Base-by-base conservation (phyloP, 2,797 vertebrate species). In the Clangula hyemalis region DNA sequence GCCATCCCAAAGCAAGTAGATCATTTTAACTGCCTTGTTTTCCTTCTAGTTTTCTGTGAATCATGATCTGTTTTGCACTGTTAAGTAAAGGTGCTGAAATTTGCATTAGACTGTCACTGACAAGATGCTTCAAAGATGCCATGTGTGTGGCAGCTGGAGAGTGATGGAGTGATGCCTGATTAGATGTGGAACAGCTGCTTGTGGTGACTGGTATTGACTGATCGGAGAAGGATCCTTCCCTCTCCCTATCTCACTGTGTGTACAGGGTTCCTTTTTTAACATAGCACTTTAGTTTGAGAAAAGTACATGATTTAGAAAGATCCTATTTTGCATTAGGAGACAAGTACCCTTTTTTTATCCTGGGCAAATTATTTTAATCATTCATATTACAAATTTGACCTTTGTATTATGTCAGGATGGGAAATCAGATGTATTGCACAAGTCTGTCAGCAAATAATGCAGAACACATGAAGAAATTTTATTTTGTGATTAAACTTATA, bases 1-100 rank as follows among this genome's bases (percentile, higher is more conserved):
- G 61, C 62, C 76, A 60, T 41, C 82, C 70, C 87, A 24, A 84
- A 92, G 77, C 43, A 69, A 86, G 73, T 96, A 93, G 91, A 96
- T 97, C 88, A 97, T 94, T 95, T 96, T 95, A 95, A 96, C 69
- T 93, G 75, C 91, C 91, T 92, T 96, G 88, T 94, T 96, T 96
- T 96, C 86, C 72, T 87, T 92, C 86, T 61, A 32, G 54, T 82
- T 94, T 92, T 89, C 91, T 87, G 32, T 94, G 90, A 96, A 90
- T 96, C 90, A 91, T 90, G 86, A 85, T 60, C 91, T 92, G 62
- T 30, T 94, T 82, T 85, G 58, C 57, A 70, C 78, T 75, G 72
- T 53, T 54, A 89, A 89, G 73, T 88, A 78, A 87, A 93, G 78
- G 58, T 89, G 58, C 61, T 83, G 86, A 90, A 96, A 95, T 96